phyloP scores from a whole-genome alignment of 2,113 vertebrate species.

The Colistium nudipinnis region DNA sequence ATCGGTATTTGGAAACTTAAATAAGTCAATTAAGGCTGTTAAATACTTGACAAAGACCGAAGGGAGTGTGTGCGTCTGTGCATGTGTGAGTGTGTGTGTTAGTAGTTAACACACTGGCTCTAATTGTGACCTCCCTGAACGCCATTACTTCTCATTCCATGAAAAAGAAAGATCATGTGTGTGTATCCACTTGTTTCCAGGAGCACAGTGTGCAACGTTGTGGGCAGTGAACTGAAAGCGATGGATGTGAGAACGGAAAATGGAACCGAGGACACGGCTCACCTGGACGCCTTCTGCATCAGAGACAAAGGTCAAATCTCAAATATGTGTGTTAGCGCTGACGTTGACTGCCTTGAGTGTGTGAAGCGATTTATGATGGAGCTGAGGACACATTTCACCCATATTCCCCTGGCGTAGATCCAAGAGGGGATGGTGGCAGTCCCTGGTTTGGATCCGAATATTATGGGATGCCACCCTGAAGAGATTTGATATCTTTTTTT shows the following conservation, averaged over 20 bases:
- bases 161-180: not conserved
- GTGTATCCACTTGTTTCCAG: conserved; percentile 74
- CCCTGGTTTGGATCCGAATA: conserved; percentile 20
- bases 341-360: not conserved
- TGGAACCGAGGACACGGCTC: conserved; percentile 73
- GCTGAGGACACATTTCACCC: conserved; percentile 29
- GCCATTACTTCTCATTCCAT: no score
- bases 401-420: conserved; percentile 5
- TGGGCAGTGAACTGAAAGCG: conserved; percentile 81
- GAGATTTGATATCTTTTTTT: conserved; percentile 24
- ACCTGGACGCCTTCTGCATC: conserved; percentile 87
- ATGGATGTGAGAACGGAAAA: conserved; percentile 87
- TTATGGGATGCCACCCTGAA: conserved; percentile 27
- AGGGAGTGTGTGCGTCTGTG: not conserved
- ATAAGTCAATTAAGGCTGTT: no score
- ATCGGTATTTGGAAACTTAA: no score
- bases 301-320: conserved; percentile 87
- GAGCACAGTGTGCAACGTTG: conserved; percentile 87
- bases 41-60: no score
- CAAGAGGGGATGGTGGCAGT: not conserved
- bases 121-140: conserved; percentile 17
- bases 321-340: not conserved
- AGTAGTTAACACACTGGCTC: conserved; percentile 14
- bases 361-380: conserved; percentile 9
- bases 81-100: not conserved